Evolutionary conservation across 1,140 invertebrate species (phyloP), one percentile per base, ranked within the genome.

Genomic region (Calliphora vicina): DNA sequence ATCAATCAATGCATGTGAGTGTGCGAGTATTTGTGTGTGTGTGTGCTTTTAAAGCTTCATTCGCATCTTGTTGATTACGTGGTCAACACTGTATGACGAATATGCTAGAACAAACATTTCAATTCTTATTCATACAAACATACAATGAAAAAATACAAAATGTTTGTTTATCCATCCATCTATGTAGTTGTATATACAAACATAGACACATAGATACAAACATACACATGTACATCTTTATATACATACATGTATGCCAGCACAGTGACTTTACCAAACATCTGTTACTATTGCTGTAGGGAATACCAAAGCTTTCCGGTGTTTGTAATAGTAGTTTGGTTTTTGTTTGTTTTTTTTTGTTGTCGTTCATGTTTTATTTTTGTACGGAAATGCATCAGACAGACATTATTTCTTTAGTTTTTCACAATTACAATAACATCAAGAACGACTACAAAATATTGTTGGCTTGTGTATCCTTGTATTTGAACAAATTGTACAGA

Each of bases 241-340:
- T 43, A 43, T 43, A 67, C 25, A 20, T 67, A 23, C n/a, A n/a
- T 67, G 57, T 67, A 17, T 67, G 61, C 9, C 45, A 17, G 45
- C 10, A n/a, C 12, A 67, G 61, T 67, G 61, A 67, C 61, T 67
- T 67, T 67, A 25, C 2, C 61, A 67, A 67, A 67, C 61, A 67
- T 67, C 61, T 67, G 61, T 67, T 67, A 67, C 61, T 67, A 67
- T 67, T 67, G 61, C 61, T 67, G 9, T n/a, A 23, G 61, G 61
- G 61, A 23, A 67, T 67, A 67, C 61, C 61, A 67, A 67, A 67
- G 61, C 61, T 67, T 67, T 67, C 61, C 61, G 61, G 61, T 67
- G 23, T 67, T 67, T 67, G 61, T 67, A 67, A 67, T 67, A 67
- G 61, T 67, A 67, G 61, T 67, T 67, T 50, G 45, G 3, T 50